These are phyloP conservation scores for Archaeoteleia sp. DNA, from an alignment of 2,888 invertebrate genomes.

Conservation along the genomic window DNA sequence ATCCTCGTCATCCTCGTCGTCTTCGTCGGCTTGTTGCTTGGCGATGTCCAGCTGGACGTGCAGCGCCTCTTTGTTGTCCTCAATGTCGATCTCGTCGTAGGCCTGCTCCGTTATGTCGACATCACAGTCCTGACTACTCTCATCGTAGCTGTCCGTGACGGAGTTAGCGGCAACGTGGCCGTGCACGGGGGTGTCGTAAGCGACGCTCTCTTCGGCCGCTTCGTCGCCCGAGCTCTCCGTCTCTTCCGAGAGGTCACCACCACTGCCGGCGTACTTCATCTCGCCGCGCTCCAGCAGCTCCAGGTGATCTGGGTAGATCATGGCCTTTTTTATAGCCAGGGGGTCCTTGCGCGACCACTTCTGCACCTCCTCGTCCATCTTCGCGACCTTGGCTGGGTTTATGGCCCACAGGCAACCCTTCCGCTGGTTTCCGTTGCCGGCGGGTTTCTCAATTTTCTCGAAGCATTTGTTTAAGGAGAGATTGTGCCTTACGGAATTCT, in stretches of 20 bases:
- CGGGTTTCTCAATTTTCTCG: conserved; percentile 97
- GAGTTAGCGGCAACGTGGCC: conserved; percentile 74
- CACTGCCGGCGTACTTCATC: conserved; percentile 84
- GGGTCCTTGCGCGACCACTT: conserved; percentile 99
- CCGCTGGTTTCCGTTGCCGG: conserved; percentile 88
- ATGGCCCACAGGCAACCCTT: conserved; percentile 97
- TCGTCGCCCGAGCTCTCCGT: conserved; percentile 80
- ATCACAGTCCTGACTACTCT: conserved; percentile 72
- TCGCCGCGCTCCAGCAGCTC: conserved; percentile 91
- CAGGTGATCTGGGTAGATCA: conserved; percentile 93
- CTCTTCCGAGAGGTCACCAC: conserved; percentile 81
- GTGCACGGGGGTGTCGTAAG: conserved; percentile 72
- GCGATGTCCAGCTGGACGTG: conserved; percentile 77
- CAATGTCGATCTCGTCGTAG: conserved; percentile 84
- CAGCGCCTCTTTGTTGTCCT: conserved; percentile 79
- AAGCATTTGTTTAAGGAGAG: conserved; percentile 98
- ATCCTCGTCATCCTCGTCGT: conserved; percentile 82
- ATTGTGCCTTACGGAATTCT: conserved; percentile 98
- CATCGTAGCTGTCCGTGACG: conserved; percentile 71
- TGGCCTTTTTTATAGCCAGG: conserved; percentile 91
- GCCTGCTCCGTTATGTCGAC: conserved; percentile 80
- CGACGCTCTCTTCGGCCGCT: conserved; percentile 71
- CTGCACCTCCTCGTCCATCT: conserved; percentile 98
- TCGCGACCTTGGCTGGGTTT: conserved; percentile 94
- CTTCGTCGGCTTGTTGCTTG: conserved; percentile 80